Conservation (phyloP, 1,140 invertebrate genomes). For the Prorops nasuta region DNA sequence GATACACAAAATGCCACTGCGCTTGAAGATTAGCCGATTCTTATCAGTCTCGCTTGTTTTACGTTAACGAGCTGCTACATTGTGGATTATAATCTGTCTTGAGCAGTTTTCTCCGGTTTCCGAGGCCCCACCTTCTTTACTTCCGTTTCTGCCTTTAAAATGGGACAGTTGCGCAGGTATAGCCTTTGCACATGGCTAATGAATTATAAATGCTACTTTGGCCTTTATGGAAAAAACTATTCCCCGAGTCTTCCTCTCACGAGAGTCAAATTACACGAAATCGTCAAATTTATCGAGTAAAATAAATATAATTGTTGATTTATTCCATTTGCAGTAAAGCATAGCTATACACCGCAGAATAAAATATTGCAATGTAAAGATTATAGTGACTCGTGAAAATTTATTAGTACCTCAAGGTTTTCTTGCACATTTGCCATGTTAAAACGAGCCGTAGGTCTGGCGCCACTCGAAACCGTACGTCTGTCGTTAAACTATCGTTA, state of each 20-base stretch:
- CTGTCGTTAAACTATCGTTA: slow-evolving; percentile 53
- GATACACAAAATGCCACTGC: slow-evolving; percentile 23
- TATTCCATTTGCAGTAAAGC: too few species aligned
- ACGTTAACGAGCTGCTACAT: slow-evolving; percentile 37
- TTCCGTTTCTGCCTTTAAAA: slow-evolving; percentile 28
- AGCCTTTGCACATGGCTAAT: too few species aligned
- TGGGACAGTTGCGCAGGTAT: too few species aligned
- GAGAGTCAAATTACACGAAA: too few species aligned
- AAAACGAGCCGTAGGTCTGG: slow-evolving; percentile 21
- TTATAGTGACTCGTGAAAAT: slow-evolving; percentile 26
- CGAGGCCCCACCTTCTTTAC: not conserved
- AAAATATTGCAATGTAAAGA: too few species aligned
- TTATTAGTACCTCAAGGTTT: slow-evolving; percentile 21
- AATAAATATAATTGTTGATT: too few species aligned
- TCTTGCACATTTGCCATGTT: slow-evolving; percentile 2
- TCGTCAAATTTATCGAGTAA: too few species aligned
- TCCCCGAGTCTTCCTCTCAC: too few species aligned
- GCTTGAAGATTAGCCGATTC: slow-evolving; percentile 38
- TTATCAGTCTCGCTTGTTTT: slow-evolving; percentile 35
- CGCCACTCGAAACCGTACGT: slow-evolving; percentile 39
- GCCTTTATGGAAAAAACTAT: too few species aligned
- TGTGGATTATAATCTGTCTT: slow-evolving; percentile 17
- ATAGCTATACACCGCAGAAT: too few species aligned
- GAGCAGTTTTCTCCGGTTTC: slow-evolving; percentile 24
- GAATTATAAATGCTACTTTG: too few species aligned